Base-by-base conservation (phyloP, 2,888 invertebrate species). In the Rhagonycha fulva region DNA sequence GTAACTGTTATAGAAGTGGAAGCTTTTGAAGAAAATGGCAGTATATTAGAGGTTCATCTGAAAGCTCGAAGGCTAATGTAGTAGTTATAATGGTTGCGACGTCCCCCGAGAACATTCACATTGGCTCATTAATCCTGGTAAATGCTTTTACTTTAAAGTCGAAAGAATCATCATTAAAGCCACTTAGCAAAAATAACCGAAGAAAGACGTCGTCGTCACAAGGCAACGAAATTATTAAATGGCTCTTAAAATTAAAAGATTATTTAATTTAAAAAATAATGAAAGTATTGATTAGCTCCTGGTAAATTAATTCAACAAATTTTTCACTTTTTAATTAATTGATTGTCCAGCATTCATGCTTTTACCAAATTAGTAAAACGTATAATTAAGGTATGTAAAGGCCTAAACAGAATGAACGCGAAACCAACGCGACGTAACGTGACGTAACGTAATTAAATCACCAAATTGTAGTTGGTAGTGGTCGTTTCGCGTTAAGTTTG, bases 71-170 rank as follows among this genome's bases (percentile, higher is more conserved):
- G 80, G 76, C 77, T 80, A 80, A 78, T 78, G 80, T 74, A 78
- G 76, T 80, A 78, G 76, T 78, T 79, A 78, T 75, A 77, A 77
- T 78, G 78, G 78, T 71, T 71, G 77, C 77, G 74, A 76, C 77
- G 75, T 79, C 79, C 81, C 74, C 72, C 61, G 80, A 70, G 80
- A 80, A 63, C 79, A 73, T 80, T 82, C 80, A 79, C 68, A 81
- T 79, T 79, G 82, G 75, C 78, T 80, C 82, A 82, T 82, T 82
- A 82, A 82, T 80, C 79, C 78, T 72, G 70, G 78, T 78, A 80
- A 80, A 81, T 76, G 81, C 78, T 79, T 71, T 78, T 78, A 77
- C 80, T 81, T 81, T 81, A 81, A 82, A 81, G 74, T 80, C 66
- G 77, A 80, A 80, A 79, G 80, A 79, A 80, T 77, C 72, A 75